These are phyloP conservation scores for Mormyrus iriodes DNA, from an alignment of 2,113 vertebrate species.

Conservation along the genomic window DNA sequence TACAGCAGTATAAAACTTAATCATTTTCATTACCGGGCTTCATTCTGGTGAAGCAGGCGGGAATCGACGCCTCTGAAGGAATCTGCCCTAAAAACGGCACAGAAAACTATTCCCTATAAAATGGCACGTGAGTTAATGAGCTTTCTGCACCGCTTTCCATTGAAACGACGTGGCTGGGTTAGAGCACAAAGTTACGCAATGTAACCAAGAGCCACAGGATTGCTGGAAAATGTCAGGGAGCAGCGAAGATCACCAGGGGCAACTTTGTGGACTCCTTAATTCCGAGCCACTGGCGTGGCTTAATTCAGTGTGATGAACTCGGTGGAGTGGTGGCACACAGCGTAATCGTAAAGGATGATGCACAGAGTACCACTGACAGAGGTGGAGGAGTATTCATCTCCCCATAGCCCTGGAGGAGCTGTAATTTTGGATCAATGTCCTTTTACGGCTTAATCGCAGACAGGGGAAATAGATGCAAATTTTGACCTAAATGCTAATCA, in stretches of 20 bases:
- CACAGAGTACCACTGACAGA: not conserved
- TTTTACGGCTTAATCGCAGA: slow-evolving; percentile 11
- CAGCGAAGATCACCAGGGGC: not conserved
- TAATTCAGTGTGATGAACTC: slow-evolving; percentile 4
- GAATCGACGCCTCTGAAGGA: not conserved
- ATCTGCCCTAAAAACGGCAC: not conserved
- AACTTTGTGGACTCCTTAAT: not conserved
- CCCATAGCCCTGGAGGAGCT: not conserved
- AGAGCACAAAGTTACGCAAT: not conserved
- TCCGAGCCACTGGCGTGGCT: not conserved
- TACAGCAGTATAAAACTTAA: not conserved
- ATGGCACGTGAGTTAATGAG: not conserved
- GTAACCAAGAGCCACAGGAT: not conserved
- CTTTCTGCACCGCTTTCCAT: not conserved
- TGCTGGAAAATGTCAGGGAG: not conserved
- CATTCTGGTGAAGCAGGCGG: not conserved
- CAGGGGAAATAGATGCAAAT: not conserved
- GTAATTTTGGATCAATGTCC: slow-evolving; percentile 3
- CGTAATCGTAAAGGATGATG: not conserved
- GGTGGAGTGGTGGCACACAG: not conserved
- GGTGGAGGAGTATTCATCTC: not conserved
- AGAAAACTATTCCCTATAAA: not conserved
- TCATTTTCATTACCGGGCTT: not conserved
- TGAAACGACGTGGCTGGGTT: not conserved
- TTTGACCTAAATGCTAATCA: slow-evolving; percentile 11